Percentiles rank a stretch among this genome's conserved stretches.
These are phyloP conservation scores for Epizoanthus scotinus DNA, from an alignment of 92 coral and sea anemone genomes.

Conservation along the genomic window DNA sequence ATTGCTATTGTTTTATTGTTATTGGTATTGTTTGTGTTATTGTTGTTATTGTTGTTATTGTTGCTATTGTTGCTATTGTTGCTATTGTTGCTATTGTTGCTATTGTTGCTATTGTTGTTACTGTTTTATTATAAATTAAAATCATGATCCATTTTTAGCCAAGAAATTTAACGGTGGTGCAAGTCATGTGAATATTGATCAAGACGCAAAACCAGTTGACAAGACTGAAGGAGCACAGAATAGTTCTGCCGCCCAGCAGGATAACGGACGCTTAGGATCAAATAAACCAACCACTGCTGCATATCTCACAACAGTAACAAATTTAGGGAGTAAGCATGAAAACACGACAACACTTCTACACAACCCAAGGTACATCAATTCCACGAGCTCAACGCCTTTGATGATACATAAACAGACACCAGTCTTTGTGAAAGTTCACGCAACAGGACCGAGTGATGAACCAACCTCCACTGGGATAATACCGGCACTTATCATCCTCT, in stretches of 20 bases:
- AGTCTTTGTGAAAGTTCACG: conserved; percentile 18
- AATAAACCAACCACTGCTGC: background rate
- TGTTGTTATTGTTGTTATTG: too few relatives aligned
- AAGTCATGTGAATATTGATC: too few relatives aligned
- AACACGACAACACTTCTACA: background rate
- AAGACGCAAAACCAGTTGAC: background rate
- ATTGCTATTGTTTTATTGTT: too few relatives aligned
- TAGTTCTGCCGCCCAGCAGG: background rate
- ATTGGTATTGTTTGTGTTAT: too few relatives aligned
- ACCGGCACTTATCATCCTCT: conserved; percentile 79
- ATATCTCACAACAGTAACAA: background rate
- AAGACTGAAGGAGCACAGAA: background rate
- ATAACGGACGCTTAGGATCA: background rate
- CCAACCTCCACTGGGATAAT: conserved; percentile 58
- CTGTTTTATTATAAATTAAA: too few relatives aligned
- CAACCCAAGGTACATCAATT: background rate
- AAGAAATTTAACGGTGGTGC: too few relatives aligned
- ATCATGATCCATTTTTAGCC: too few relatives aligned
- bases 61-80: too few relatives aligned
- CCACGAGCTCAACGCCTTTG: background rate
- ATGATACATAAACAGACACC: background rate
- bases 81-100: too few relatives aligned
- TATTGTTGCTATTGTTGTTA: too few relatives aligned
- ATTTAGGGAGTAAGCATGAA: background rate
- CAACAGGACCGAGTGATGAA: conserved; percentile 27